These are phyloP conservation scores for Timema podura DNA, from an alignment of 2,888 invertebrate genomes.

Conservation along the genomic window DNA sequence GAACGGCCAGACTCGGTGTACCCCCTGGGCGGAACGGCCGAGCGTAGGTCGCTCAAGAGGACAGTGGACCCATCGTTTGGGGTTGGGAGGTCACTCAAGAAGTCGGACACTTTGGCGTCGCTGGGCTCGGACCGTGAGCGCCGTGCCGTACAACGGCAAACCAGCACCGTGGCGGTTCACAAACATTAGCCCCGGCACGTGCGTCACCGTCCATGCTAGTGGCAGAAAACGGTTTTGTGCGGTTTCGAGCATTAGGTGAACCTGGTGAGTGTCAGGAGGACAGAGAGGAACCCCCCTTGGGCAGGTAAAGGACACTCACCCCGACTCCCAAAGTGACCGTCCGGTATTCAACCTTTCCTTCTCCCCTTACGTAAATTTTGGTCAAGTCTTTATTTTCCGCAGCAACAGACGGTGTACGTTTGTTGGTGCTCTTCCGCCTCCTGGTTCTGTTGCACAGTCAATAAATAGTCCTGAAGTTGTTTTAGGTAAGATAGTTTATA, in stretches of 20 bases:
- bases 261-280: conserved; percentile 37
- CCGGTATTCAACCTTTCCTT: too few species aligned
- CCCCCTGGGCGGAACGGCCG: conserved; percentile 50
- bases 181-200: conserved; percentile 26
- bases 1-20: conserved; percentile 41
- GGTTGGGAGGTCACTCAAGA: conserved; percentile 23
- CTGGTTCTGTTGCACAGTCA: too few species aligned
- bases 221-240: conserved; percentile 85
- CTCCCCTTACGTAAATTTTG: too few species aligned
- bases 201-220: conserved; percentile 67
- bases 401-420: too few species aligned
- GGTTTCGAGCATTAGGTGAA: conserved; percentile 69
- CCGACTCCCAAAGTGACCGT: too few species aligned
- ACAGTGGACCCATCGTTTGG: conserved; percentile 29
- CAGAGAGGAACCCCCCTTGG: conserved; percentile 19
- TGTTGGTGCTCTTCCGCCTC: too few species aligned
- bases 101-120: conserved; percentile 25
- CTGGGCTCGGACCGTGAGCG: conserved; percentile 23
- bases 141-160: conserved; percentile 14
- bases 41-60: conserved; percentile 25
- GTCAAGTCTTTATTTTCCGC: too few species aligned
- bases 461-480: too few species aligned
- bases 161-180: conserved; percentile 25
- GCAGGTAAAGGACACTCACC: conserved; percentile 20
- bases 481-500: too few species aligned